Evolutionary conservation across 2,113 vertebrate species (phyloP), one percentile per base, ranked within the genome.

Genomic region (Mugil cephalus): DNA sequence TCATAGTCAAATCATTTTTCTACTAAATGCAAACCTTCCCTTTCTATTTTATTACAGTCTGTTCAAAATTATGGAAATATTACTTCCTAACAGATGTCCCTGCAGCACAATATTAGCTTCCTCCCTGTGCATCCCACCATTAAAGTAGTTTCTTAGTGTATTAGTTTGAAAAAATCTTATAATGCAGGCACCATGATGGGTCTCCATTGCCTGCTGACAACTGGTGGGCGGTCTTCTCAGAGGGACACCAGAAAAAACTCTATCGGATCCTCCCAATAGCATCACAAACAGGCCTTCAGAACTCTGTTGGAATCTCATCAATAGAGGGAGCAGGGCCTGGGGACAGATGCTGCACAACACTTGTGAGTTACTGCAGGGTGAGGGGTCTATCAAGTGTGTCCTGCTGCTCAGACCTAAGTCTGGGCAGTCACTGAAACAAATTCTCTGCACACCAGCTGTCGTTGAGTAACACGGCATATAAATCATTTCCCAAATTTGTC

Each of bases 301-400:
- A 71, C 64, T 80, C 77, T 64, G 80, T 1, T 84, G 76, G 86
- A 87, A 65, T 69, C 64, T 40, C 78, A 78, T 87, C 82, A 87
- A 62, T 84, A 61, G 61, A 39, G 12, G 51, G 43, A 74, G 69
- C 77, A 36, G 47, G 17, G 64, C 59, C 64, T 15, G 15, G 60
- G 75, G 78, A 85, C 79, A 79, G 73, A 84, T 84, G 80, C 80
- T 73, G 67, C 50, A 63, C 14, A 10, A 69, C 75, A 79, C 80
- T 79, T 60, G 53, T 64, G 54, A 71, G 61, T 63, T 88, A 69
- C 82, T 79, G 64, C 73, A 76, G 78, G 75, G 61, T 54, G 56
- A 85, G 64, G 74, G 80, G 79, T 86, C 62, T 88, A 74, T 86
- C 62, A 83, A 83, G 74, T 69, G 78, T 67, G 45, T 79, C 78